phyloP scores from a whole-genome alignment of 2,113 vertebrate genomes.

The Coryphaenoides rupestris region DNA sequence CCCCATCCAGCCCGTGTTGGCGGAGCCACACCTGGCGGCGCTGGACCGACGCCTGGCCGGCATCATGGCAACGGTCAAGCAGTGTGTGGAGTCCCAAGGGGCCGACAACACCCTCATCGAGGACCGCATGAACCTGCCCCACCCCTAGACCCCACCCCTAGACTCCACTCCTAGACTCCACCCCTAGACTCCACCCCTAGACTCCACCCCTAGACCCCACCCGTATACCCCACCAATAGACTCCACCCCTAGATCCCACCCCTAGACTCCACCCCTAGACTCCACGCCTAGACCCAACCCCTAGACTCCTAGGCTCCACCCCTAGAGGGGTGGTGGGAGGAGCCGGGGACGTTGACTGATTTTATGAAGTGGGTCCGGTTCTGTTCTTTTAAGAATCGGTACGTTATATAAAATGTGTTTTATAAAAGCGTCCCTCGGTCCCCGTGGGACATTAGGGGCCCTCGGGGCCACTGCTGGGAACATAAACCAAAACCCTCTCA shows the following conservation, averaged over 20 bases:
- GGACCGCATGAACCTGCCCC: constrained; percentile 95
- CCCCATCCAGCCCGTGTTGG: constrained; percentile 85
- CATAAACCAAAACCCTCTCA: too few species aligned
- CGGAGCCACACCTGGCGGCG: constrained; percentile 82
- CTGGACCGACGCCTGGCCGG: constrained; percentile 86
- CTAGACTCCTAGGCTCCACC: too few species aligned
- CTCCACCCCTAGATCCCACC: constrained; percentile 75
- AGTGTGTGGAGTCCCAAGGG: constrained; percentile 92
- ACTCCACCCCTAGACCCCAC: too few species aligned
- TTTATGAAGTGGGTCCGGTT: too few species aligned
- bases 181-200: constrained; percentile 45
- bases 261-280: constrained; percentile 24
- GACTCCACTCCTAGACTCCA: constrained; percentile 67
- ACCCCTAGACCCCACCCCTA: constrained; percentile 59
- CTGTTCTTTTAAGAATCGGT: too few species aligned
- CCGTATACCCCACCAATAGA: too few species aligned
- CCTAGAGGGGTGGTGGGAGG: too few species aligned
- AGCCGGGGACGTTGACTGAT: too few species aligned
- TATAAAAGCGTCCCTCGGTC: too few species aligned
- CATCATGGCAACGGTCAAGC: constrained; percentile 85
- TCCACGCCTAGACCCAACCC: constrained; percentile 71
- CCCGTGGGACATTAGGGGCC: too few species aligned
- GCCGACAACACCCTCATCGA: constrained; percentile 89
- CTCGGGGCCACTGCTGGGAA: too few species aligned
- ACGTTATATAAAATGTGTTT: too few species aligned